Conservation (phyloP, 2,113 vertebrate genomes). For the Benthochromis sp. region DNA sequence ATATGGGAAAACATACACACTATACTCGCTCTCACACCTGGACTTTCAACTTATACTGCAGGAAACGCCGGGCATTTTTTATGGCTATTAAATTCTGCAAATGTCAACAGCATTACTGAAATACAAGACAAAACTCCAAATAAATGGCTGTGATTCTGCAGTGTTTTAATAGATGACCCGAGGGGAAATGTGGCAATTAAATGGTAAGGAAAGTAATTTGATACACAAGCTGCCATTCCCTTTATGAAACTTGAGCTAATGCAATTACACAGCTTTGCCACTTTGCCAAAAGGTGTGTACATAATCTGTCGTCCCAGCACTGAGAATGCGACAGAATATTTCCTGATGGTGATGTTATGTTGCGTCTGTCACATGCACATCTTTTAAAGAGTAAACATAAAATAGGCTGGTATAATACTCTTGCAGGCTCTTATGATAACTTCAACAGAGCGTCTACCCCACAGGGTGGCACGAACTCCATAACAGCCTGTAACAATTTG, state of each 20-base stretch:
- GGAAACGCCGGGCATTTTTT: neutral
- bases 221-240: neutral
- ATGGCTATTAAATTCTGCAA: neutral
- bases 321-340: neutral
- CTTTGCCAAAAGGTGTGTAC: neutral
- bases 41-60: neutral
- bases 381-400: neutral
- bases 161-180: conserved; percentile 14
- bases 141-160: neutral
- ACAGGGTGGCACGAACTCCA: neutral
- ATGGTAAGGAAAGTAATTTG: neutral
- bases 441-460: neutral
- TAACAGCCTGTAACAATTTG: neutral
- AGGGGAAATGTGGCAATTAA: neutral
- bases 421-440: neutral
- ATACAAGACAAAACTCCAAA: conserved; percentile 2
- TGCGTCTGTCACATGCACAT: neutral
- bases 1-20: neutral
- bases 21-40: neutral
- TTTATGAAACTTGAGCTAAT: conserved; percentile 13
- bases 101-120: neutral
- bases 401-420: neutral
- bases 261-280: neutral
- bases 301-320: neutral
- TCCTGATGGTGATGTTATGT: neutral